These are phyloP conservation scores for Drosophila yakuba DNA, from an alignment of 1,140 invertebrate genomes.

Conservation along the genomic window DNA sequence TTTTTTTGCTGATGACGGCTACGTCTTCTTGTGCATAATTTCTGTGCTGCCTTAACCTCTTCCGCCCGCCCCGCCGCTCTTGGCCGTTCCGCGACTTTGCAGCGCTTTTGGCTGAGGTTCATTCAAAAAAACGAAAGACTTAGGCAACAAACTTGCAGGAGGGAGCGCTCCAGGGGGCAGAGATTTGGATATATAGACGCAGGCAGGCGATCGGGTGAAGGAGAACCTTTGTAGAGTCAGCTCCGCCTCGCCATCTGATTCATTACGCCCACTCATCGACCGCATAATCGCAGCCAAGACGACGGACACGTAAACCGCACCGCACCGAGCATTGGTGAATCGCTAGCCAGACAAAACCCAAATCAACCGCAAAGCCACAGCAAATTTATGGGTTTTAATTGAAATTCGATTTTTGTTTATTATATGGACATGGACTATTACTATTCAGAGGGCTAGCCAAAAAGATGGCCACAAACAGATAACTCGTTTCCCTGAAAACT, in stretches of 20 bases:
- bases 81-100: background rate
- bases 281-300: conserved; percentile 62
- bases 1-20: conserved; percentile 39
- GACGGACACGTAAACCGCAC: conserved; percentile 31
- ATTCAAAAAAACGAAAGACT: conserved; percentile 80
- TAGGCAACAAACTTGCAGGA: conserved; percentile 74
- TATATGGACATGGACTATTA: conserved; percentile 9
- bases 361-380: conserved; percentile 38
- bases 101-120: conserved; percentile 70
- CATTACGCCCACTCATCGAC: conserved; percentile 65
- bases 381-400: conserved; percentile 68
- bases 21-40: conserved; percentile 61
- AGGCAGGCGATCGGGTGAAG: background rate
- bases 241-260: conserved; percentile 60
- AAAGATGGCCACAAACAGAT: conserved; percentile 2
- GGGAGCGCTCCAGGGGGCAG: conserved; percentile 1
- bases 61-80: conserved; percentile 29
- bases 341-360: conserved; percentile 5
- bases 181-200: too few species aligned
- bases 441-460: background rate
- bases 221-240: conserved; percentile 38
- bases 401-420: conserved; percentile 35
- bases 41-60: conserved; percentile 46
- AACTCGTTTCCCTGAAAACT: conserved; percentile 13
- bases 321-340: conserved; percentile 9